Base-by-base conservation (phyloP, 2,113 vertebrate genomes). In the Prietella phreatophila region DNA sequence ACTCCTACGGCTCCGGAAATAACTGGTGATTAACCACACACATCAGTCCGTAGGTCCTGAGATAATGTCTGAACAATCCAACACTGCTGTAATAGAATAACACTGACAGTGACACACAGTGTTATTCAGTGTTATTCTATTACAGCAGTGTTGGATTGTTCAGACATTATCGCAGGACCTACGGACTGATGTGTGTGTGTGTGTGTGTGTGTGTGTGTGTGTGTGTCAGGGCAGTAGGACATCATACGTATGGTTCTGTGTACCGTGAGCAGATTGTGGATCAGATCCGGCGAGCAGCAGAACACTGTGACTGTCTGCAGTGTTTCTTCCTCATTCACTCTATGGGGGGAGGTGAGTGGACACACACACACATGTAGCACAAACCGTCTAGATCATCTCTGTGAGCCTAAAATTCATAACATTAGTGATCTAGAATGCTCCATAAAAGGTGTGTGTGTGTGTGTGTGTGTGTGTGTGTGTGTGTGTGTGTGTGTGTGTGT, bases 321-420 rank as follows among this genome's bases (percentile, higher is more conserved):
- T 97, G 97, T 88, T 99, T 99, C 91, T 99, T 99, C 89, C 90
- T 99, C 82, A 96, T 99, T 90, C 98, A 99, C 92, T 99, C 98
- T 30, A 98, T 99, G 98, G 98, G 98, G 94, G 98, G 98, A 94
- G 98, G 98, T 99, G 94, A 96, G 94, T 13, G 30, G 0, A 65
- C 25, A 50, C 22, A 69, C 36, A 27, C 58, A 78, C 42, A 50
- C 75, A 27, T 4, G n/a, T 27, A 67, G 63, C 10, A 67, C 63
- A 67, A 30, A 67, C 63, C 30, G 3, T 13, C 53, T 53, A 53
- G 53, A 53, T 53, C 11, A 3, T 67, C 11, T 25, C 20, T 25
- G 60, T 7, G 22, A 8, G 20, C 5, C 5, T 61, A 61, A 61
- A 8, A 61, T 61, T 25, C 17, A 56, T 19, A 19, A 56, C 55